Conservation (phyloP, 2,797 vertebrate species). For the Ctenopoma kingsleyae region DNA sequence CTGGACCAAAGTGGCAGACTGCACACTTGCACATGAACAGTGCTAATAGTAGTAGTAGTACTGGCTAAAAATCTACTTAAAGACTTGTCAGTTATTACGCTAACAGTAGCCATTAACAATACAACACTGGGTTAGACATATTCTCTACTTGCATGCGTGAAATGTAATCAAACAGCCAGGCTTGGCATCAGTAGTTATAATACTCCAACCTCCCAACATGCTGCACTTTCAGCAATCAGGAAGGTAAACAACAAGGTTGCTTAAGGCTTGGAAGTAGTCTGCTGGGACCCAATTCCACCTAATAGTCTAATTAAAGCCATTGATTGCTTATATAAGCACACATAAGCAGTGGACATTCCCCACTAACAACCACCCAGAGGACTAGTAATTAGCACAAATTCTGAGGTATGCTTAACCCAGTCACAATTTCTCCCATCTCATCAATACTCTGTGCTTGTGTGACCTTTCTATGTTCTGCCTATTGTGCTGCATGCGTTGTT, state of each 20-base stretch:
- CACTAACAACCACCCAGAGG: slow-evolving; percentile 66
- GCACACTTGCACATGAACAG: neutral
- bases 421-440: slow-evolving; percentile 44
- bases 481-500: slow-evolving; percentile 11
- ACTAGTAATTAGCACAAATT: slow-evolving; percentile 69
- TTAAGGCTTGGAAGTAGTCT: slow-evolving; percentile 50
- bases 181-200: slow-evolving; percentile 27
- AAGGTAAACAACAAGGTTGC: slow-evolving; percentile 65
- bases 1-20: neutral
- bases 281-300: slow-evolving; percentile 64
- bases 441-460: neutral
- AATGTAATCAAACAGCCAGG: slow-evolving; percentile 22
- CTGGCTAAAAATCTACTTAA: neutral
- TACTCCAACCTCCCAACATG: slow-evolving; percentile 35
- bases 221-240: slow-evolving; percentile 52
- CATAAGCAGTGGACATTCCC: slow-evolving; percentile 66
- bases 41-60: too few species aligned
- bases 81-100: neutral
- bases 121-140: neutral
- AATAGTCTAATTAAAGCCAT: slow-evolving; percentile 81
- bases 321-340: slow-evolving; percentile 77
- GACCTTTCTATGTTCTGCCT: slow-evolving; percentile 55
- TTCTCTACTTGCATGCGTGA: neutral
- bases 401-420: slow-evolving; percentile 47
- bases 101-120: neutral